phyloP scores from a whole-genome alignment of 2,113 vertebrate genomes.

The Gopherus flavomarginatus region DNA sequence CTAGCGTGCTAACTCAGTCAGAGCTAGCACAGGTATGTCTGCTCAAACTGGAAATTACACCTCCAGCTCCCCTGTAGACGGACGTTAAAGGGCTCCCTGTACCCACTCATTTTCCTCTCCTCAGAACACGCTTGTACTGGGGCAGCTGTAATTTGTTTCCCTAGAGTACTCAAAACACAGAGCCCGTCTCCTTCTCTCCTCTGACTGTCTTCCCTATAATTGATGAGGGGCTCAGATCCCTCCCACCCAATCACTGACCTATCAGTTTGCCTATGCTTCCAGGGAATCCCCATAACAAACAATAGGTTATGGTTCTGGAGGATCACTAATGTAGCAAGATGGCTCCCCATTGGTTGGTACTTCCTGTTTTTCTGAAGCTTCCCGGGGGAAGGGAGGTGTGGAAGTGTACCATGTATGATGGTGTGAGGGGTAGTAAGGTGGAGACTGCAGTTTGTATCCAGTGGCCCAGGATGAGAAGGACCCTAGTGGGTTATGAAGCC shows the following conservation, averaged over 20 bases:
- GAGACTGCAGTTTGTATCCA: fast-evolving
- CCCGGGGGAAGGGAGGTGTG: neutral
- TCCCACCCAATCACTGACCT: neutral
- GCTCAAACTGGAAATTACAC: neutral
- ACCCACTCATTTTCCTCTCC: neutral
- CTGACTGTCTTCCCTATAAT: neutral
- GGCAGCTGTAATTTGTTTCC: neutral
- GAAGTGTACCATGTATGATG: neutral
- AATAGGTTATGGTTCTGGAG: fast-evolving
- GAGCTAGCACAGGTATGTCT: neutral
- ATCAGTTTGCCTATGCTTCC: neutral
- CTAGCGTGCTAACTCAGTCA: neutral
- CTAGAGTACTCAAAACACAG: neutral
- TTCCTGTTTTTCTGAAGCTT: neutral
- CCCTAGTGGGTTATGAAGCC: neutral
- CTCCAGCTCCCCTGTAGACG: neutral
- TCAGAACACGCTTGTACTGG: neutral
- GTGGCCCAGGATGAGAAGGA: neutral
- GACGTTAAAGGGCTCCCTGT: neutral
- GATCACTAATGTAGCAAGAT: neutral
- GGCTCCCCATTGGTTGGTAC: neutral
- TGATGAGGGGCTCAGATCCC: neutral
- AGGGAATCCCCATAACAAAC: neutral
- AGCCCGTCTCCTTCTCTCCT: neutral
- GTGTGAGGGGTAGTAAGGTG: neutral